Base-by-base conservation (phyloP, 1,140 invertebrate species). In the Pachypsylla venusta region DNA sequence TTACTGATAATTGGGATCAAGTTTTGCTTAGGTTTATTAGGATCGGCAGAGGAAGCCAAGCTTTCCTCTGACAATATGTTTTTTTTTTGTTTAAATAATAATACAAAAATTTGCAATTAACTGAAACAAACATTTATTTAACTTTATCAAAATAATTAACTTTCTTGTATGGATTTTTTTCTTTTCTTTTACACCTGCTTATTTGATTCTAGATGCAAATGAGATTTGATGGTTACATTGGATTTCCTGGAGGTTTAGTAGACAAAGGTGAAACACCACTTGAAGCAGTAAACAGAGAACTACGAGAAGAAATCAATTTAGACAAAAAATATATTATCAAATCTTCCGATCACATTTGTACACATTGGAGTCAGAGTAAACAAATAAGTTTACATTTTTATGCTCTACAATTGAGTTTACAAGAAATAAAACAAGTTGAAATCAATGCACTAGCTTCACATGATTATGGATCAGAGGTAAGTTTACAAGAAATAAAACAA, bases 201-300 rank as follows among this genome's bases (percentile, higher is more conserved):
- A 26, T 56, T 55, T 28, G 5, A 48, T 66, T 69, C 27, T 64
- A 79, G 76, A 79, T 80, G 77, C 76, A 77, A 61, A 66, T 79
- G 66, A 61, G 78, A 35, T 79, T 78, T 71, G 79, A 80, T 70
- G 79, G 79, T 2, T 67, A 71, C n/a, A 59, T 80, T 27, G 79
- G 79, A 4, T 80, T 80, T 69, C 77, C 77, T 54, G 79, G 79
- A 25, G 79, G 79, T 14, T 54, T 78, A 2, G 67, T 80, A 10
- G 74, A 79, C 58, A 57, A 63, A 2, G 73, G 70, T 14, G 74
- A 78, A 66, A 64, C 70, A 59, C 63, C 70, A 1, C 61, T 74
- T 2, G 59, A 67, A 13, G 74, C 68, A n/a, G 58, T 79, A 13
- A 77, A 77, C 56, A 58, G 78, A 58, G 78, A 79, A 68, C 63